phyloP scores from a whole-genome alignment of 2,113 vertebrate genomes.

The Pogonocichla stellata region DNA sequence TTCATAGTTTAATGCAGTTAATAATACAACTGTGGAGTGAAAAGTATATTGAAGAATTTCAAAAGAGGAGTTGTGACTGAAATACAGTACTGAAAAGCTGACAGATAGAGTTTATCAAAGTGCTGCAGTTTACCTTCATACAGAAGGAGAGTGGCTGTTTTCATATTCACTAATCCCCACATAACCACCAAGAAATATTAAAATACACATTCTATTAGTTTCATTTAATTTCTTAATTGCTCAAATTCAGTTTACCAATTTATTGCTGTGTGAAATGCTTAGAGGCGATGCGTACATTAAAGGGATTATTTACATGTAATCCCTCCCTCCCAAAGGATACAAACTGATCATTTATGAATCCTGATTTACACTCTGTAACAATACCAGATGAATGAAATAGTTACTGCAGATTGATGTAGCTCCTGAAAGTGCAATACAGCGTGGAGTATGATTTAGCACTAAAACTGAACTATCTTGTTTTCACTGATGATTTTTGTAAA shows the following conservation, averaged over 20 bases:
- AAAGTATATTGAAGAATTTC: conserved; percentile 41
- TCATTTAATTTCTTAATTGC: conserved; percentile 88
- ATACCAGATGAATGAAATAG: conserved; percentile 70
- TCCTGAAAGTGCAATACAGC: conserved; percentile 21
- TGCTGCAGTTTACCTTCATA: conserved; percentile 32
- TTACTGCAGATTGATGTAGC: conserved; percentile 61
- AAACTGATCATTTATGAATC: conserved; percentile 79
- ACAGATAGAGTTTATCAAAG: conserved; percentile 56
- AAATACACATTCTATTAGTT: conserved; percentile 83
- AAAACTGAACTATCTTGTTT: conserved; percentile 49
- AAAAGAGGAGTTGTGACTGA: conserved; percentile 28
- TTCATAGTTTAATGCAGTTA: conserved; percentile 8
- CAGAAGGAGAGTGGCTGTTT: conserved; percentile 46
- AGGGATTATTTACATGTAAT: conserved; percentile 96
- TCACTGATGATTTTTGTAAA: conserved; percentile 47
- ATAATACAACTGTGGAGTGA: neutral
- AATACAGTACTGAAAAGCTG: conserved; percentile 21
- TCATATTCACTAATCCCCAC: conserved; percentile 74
- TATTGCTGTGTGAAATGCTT: conserved; percentile 91
- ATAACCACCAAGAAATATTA: conserved; percentile 81
- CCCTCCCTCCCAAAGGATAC: conserved; percentile 86
- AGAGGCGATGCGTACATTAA: conserved; percentile 90
- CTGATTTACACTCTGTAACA: conserved; percentile 75
- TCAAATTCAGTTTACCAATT: conserved; percentile 89
- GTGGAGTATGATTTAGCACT: conserved; percentile 54